A percentile compares a stretch with the other conserved stretches of the same genome.
phyloP scores from a whole-genome alignment of 2,797 vertebrate genomes.

The Furcifer pardalis region DNA sequence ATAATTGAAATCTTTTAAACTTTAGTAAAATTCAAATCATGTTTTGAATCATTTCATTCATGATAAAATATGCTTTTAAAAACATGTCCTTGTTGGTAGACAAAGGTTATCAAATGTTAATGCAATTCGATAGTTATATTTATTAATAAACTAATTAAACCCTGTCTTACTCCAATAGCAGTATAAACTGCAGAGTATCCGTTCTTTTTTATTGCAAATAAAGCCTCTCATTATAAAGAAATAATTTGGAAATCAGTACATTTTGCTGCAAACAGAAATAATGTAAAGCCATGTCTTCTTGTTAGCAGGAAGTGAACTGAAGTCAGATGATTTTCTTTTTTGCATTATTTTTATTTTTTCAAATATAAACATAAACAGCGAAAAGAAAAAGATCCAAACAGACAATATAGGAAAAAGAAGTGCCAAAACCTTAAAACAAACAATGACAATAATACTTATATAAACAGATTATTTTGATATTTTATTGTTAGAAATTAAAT shows the following conservation, averaged over 20 bases:
- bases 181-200: not conserved
- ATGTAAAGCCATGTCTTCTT: not conserved
- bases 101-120: not conserved
- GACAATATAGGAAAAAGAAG: too few relatives aligned
- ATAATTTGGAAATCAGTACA: not conserved
- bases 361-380: too few relatives aligned
- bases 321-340: too few relatives aligned
- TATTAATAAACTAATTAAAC: not conserved
- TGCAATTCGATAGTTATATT: not conserved
- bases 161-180: not conserved
- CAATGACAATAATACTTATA: too few relatives aligned
- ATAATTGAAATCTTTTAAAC: too few relatives aligned
- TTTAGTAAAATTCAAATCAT: not conserved
- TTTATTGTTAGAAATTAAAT: too few relatives aligned
- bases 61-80: not conserved
- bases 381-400: not conserved
- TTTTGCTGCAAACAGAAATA: not conserved
- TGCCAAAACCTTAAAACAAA: too few relatives aligned
- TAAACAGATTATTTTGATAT: too few relatives aligned
- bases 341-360: too few relatives aligned
- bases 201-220: not conserved
- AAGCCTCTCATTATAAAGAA: not conserved
- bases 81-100: not conserved
- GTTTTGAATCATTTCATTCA: not conserved
- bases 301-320: not conserved